These are phyloP conservation scores for Lacanobia oleracea DNA, from an alignment of 2,888 invertebrate species.

Conservation along the genomic window DNA sequence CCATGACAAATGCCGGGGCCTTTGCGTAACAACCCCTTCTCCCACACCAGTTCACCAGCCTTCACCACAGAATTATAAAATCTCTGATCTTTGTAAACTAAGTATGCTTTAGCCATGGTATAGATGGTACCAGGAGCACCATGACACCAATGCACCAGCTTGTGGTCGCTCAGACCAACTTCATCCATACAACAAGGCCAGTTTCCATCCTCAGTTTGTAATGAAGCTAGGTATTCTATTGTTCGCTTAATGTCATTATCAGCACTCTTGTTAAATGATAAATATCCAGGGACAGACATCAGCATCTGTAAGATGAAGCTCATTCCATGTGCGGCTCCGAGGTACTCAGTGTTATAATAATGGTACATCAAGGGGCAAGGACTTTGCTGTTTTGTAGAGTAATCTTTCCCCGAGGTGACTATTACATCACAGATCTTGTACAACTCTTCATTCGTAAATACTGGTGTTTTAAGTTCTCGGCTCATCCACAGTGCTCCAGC, in stretches of 20 bases:
- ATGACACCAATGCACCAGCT: slow-evolving; percentile 97
- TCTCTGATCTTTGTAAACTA: slow-evolving; percentile 93
- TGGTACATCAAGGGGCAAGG: slow-evolving; percentile 94
- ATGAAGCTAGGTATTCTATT: slow-evolving; percentile 92
- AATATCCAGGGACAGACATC: slow-evolving; percentile 87
- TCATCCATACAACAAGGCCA: slow-evolving; percentile 95
- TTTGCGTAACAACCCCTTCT: slow-evolving; percentile 95
- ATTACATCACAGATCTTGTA: slow-evolving; percentile 93
- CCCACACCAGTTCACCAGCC: slow-evolving; percentile 95
- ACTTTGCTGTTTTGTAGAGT: slow-evolving; percentile 90
- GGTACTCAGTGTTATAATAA: slow-evolving; percentile 93
- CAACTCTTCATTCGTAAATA: slow-evolving; percentile 87
- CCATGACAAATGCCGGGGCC: slow-evolving; percentile 98
- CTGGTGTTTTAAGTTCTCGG: slow-evolving; percentile 86
- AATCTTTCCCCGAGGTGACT: slow-evolving; percentile 93
- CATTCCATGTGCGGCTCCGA: slow-evolving; percentile 92
- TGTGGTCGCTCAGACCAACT: slow-evolving; percentile 90
- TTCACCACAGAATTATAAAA: slow-evolving; percentile 93
- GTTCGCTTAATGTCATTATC: slow-evolving; percentile 91
- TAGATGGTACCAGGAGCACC: slow-evolving; percentile 96
- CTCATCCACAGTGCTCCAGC: slow-evolving; percentile 94
- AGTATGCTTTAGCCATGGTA: slow-evolving; percentile 95
- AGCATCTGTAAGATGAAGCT: slow-evolving; percentile 91
- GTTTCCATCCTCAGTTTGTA: slow-evolving; percentile 94
- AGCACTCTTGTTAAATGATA: slow-evolving; percentile 88